A percentile compares a stretch with the other conserved stretches of the same genome.
phyloP scores from a whole-genome alignment of 2,797 vertebrate species.

The Coilia nasus region DNA sequence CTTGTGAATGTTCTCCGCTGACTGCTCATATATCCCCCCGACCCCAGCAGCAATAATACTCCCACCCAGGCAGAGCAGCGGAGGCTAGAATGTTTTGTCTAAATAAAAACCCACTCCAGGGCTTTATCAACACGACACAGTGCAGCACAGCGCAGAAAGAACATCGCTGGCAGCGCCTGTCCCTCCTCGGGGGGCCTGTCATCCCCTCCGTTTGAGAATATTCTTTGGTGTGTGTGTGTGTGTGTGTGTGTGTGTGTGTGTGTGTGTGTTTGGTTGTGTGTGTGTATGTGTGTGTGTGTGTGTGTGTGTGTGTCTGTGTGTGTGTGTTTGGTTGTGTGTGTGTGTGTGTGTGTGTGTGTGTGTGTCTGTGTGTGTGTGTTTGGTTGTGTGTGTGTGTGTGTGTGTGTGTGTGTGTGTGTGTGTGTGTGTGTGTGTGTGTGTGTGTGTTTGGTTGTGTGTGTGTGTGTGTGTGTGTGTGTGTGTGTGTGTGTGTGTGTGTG shows the following conservation, averaged over 20 bases:
- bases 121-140: conserved; percentile 8
- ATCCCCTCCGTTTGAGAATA: background rate
- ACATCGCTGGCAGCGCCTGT: conserved; percentile 19
- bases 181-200: conserved; percentile 1
- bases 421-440: too few relatives aligned
- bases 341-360: too few relatives aligned
- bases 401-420: background rate
- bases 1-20: background rate
- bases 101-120: conserved; percentile 2
- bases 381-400: too few relatives aligned
- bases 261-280: background rate
- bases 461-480: too few relatives aligned
- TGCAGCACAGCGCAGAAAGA: background rate
- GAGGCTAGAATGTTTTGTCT: background rate
- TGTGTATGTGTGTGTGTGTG: too few relatives aligned
- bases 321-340: background rate
- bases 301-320: background rate
- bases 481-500: too few relatives aligned
- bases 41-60: background rate
- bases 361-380: background rate
- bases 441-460: too few relatives aligned
- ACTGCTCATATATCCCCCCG: background rate
- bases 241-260: background rate
- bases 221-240: background rate
- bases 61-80: conserved; percentile 6